Evolutionary conservation across 2,113 vertebrate species (phyloP).

Genomic region (Phodopus roborovskii): DNA sequence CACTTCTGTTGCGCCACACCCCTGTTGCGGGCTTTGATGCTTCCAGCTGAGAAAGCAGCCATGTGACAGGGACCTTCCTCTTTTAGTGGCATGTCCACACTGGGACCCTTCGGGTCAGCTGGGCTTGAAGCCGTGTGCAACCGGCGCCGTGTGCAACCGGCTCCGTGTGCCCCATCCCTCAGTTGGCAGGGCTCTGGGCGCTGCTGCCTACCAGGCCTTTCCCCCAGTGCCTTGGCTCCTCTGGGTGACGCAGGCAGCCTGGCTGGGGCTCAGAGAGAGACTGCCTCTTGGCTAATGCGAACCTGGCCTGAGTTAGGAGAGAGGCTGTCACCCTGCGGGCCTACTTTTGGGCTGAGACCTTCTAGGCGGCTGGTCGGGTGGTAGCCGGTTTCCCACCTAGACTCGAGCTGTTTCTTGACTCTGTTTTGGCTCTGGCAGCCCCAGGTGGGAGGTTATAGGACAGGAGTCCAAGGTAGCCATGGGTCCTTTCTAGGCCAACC

Average conservation of each 20-base stretch:
- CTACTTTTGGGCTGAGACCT: not conserved
- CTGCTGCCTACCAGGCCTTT: conserved; percentile 48
- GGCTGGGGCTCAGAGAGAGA: not conserved
- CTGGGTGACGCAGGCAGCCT: conserved; percentile 17
- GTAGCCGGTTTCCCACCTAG: not conserved
- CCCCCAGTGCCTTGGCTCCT: conserved; percentile 42
- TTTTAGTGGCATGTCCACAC: not conserved
- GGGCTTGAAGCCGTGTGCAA: not conserved
- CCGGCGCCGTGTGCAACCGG: not conserved
- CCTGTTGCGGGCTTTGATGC: no score
- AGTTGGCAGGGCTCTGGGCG: conserved; percentile 41
- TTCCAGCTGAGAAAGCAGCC: not conserved
- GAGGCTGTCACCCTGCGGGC: not conserved
- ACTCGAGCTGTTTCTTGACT: not conserved
- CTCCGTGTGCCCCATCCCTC: not conserved
- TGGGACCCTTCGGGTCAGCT: not conserved
- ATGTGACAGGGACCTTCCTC: not conserved
- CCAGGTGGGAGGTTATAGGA: not conserved
- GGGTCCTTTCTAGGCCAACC: not conserved
- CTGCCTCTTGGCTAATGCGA: not conserved
- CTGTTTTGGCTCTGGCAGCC: not conserved
- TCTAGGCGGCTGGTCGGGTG: not conserved
- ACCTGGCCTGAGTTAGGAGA: not conserved
- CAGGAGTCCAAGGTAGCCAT: no score
- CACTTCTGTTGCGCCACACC: not conserved